Evolutionary conservation across 2,888 invertebrate genomes (phyloP), one percentile per base, ranked within the genome.

Genomic region (Pristionchus arcanus): DNA sequence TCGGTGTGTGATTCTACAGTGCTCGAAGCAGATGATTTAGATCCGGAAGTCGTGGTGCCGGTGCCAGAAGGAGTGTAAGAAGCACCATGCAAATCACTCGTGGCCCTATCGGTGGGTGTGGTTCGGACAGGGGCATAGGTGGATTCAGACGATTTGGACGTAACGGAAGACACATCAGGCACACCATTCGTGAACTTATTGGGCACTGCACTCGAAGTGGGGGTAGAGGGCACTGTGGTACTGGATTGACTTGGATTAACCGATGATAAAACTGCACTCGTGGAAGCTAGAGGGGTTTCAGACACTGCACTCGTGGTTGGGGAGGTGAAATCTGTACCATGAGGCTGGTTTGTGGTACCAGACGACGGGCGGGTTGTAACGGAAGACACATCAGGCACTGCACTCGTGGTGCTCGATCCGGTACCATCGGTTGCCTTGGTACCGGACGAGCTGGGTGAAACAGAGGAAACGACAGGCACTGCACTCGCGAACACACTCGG

Each of bases 221-320:
- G 7, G 37, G 37, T 74, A 4, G 34, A 34, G 9, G 21, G 34
- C 15, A 21, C 21, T 25, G 37, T 81, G 81, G 49, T 19, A 71
- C 71, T 31, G 1, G 31, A 13, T 21, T 31, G 21, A 4, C 31
- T 53, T 13, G 81, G n/a, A 42, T 49, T 81, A 53, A 53, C 81
- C 19, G 81, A 81, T 2, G 53, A 0, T n/a, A 1, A 16, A n/a
- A 81, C 34, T 31, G 71, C 71, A 34, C 68, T n/a, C n/a, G n/a
- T n/a, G n/a, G n/a, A n/a, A n/a, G n/a, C n/a, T n/a, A n/a, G n/a
- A n/a, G n/a, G n/a, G n/a, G n/a, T n/a, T n/a, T n/a, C n/a, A n/a
- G n/a, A n/a, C n/a, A n/a, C n/a, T n/a, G n/a, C n/a, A n/a, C n/a
- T 42, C 81, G 81, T 77, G 42, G 34, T 74, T 19, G 77, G 42